phyloP scores from a whole-genome alignment of 2,113 vertebrate species.

The Gymnocephalus cernua region DNA sequence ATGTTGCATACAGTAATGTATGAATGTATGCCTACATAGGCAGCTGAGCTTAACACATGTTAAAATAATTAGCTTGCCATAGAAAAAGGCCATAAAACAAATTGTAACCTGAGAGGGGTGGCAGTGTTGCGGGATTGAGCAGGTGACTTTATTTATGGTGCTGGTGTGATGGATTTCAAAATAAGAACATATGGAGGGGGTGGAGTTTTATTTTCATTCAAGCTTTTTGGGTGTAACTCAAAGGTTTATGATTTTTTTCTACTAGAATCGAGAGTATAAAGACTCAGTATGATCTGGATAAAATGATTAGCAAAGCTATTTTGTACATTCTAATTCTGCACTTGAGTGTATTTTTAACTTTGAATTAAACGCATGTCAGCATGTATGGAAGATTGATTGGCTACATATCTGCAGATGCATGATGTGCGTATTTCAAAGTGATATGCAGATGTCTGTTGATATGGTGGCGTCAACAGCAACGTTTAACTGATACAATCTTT shows the following conservation, averaged over 20 bases:
- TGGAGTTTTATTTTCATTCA: not conserved
- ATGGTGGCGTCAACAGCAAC: not conserved
- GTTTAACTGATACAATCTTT: not conserved
- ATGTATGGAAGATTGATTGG: conserved; percentile 1
- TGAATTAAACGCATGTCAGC: not conserved
- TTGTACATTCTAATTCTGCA: too few species aligned
- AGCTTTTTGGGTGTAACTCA: not conserved
- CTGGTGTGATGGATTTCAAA: conserved; percentile 54
- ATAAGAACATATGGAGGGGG: conserved; percentile 38
- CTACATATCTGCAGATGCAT: not conserved
- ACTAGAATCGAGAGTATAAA: not conserved
- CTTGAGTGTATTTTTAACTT: too few species aligned
- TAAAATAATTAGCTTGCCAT: conserved; percentile 54
- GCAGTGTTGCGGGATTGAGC: conserved; percentile 44
- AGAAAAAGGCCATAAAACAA: conserved; percentile 53
- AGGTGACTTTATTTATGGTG: conserved; percentile 59
- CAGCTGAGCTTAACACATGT: conserved; percentile 52
- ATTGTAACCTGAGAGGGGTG: conserved; percentile 55
- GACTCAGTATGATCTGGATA: not conserved
- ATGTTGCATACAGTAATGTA: not conserved
- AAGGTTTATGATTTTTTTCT: not conserved
- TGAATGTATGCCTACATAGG: conserved; percentile 7
- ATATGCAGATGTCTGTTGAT: not conserved
- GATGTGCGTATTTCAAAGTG: not conserved
- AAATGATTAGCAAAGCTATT: not conserved